Base-by-base conservation (phyloP, 2,888 invertebrate genomes). In the Loripinus fragilis region DNA sequence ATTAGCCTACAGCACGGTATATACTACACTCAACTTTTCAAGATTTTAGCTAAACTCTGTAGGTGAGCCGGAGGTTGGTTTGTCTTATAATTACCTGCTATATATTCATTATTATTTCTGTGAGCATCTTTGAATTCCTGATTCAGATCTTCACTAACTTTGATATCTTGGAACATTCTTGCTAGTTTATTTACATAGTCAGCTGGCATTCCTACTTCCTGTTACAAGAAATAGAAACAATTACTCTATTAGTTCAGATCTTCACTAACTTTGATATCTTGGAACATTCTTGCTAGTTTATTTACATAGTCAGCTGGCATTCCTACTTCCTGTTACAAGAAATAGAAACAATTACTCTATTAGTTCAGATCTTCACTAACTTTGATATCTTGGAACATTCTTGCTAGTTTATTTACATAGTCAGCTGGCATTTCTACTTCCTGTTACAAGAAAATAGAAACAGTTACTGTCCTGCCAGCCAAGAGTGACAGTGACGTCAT, bases 301-400 rank as follows among this genome's bases (percentile, higher is more conserved):
- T 99, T 99, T 25, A 99, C 98, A 95, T 98, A 99, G 94, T 99
- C 99, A 0, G 99, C 99, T 2, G 99, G 99, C 99, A 99, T 99
- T 41, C 99, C 99, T 23, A 98, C 98, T 94, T 99, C 99, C 87
- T 98, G 95, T 68, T 45, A 3, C n/a, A n/a, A n/a, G n/a, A n/a
- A n/a, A n/a, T n/a, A n/a, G n/a, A n/a, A n/a, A n/a, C n/a, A n/a
- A n/a, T n/a, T n/a, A n/a, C n/a, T n/a, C n/a, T n/a, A n/a, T n/a
- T 96, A 96, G 94, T 99, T 99, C 78, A 99, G 95, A 95, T 99
- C 99, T 94, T 98, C 98, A 93, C 98, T 98, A 60, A 96, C 98
- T 95, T 99, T 99, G 87, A 99, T 97, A 93, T 99, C 99, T 95
- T 95, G 95, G 83, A 95, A 94, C 99, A 99, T 99, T 86, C 99